Evolutionary conservation across 2,113 vertebrate species (phyloP).

Genomic region (Grantiella picta): DNA sequence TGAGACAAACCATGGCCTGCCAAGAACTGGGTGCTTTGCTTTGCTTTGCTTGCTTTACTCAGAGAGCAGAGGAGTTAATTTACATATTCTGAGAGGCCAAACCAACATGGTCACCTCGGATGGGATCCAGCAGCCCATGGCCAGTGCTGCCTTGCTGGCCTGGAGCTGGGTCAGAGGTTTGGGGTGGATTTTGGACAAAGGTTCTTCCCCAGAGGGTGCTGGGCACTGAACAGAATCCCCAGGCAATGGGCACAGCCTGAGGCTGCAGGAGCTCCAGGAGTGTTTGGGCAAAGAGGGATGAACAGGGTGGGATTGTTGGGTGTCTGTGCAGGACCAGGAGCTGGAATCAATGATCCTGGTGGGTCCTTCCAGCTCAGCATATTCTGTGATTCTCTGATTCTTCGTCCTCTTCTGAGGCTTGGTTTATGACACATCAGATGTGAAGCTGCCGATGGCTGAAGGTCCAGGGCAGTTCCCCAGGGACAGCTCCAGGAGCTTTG

Average conservation of each 20-base stretch:
- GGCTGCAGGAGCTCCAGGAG: background rate
- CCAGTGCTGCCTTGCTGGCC: fast-evolving
- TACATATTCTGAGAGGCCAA: background rate
- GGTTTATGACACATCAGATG: fast-evolving
- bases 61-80: background rate
- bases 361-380: too few relatives aligned
- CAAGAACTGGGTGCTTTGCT: background rate
- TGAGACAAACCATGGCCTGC: slow-evolving; percentile 5
- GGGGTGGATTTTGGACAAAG: background rate
- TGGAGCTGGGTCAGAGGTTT: background rate
- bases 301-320: background rate
- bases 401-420: fast-evolving
- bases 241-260: fast-evolving
- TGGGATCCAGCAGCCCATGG: fast-evolving
- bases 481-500: background rate
- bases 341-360: fast-evolving
- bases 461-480: background rate
- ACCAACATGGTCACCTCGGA: background rate
- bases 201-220: background rate
- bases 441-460: fast-evolving
- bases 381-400: background rate
- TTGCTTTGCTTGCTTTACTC: background rate
- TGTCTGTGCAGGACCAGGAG: background rate
- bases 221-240: background rate
- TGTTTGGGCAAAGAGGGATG: fast-evolving